Conservation (phyloP, 1,140 invertebrate genomes). For the Cotesia vestalis region DNA sequence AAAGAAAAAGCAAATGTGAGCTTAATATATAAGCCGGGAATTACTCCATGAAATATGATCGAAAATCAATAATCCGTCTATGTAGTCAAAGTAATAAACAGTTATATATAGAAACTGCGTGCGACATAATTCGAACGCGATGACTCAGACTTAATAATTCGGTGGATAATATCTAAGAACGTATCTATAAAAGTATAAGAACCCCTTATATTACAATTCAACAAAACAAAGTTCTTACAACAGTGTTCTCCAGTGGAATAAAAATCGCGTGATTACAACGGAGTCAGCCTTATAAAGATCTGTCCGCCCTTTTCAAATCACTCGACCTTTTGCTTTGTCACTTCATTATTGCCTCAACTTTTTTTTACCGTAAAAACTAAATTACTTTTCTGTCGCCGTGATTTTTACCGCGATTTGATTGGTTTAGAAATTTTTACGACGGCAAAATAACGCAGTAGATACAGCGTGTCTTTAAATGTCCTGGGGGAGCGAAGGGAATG, state of each 20-base stretch:
- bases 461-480: conserved; percentile 5
- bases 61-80: conserved; percentile 33
- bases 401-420: too few species aligned
- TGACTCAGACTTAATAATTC: conserved; percentile 37
- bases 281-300: conserved; percentile 34
- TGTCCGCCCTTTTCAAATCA: not conserved
- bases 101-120: conserved; percentile 13
- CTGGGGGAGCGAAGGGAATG: conserved; percentile 5
- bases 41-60: conserved; percentile 32
- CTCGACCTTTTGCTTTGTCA: conserved; percentile 1
- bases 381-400: too few species aligned
- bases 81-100: not conserved
- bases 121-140: conserved; percentile 21
- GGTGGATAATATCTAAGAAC: conserved; percentile 5
- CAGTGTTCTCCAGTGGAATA: conserved; percentile 32
- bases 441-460: conserved; percentile 7
- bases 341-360: not conserved
- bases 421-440: too few species aligned
- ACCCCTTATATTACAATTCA: not conserved
- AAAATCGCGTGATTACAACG: conserved; percentile 45
- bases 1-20: too few species aligned
- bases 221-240: too few species aligned
- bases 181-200: not conserved
- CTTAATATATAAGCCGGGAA: too few species aligned
- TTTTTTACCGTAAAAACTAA: not conserved